A percentile compares a stretch with the other conserved stretches of the same genome.
Conservation (phyloP, 2,113 vertebrate species). For the Hippocampus abdominalis region DNA sequence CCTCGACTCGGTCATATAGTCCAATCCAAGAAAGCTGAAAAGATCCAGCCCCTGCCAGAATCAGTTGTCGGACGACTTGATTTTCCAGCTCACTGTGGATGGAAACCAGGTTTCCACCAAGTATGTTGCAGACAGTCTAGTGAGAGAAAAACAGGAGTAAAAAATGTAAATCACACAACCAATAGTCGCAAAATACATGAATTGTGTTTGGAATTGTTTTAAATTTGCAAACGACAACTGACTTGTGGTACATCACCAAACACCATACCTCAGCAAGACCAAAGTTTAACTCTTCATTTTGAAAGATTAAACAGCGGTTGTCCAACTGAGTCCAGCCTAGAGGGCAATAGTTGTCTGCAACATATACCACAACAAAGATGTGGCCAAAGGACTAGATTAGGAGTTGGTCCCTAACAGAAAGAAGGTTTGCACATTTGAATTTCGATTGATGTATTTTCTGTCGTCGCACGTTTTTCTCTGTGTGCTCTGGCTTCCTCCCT, state of each 20-base stretch:
- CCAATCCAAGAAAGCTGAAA: not conserved
- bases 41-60: not conserved
- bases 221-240: not conserved
- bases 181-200: too few species aligned
- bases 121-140: not conserved
- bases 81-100: not conserved
- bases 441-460: not conserved
- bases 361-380: not conserved
- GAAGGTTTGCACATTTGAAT: not conserved
- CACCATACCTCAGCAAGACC: not conserved
- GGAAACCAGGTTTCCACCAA: slow-evolving; percentile 3
- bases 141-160: not conserved
- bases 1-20: not conserved
- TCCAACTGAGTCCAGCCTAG: not conserved
- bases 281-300: not conserved
- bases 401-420: not conserved
- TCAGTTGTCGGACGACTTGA: not conserved
- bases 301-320: not conserved
- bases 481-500: not conserved
- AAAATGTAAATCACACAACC: too few species aligned
- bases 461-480: not conserved
- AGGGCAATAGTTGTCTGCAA: not conserved
- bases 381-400: not conserved
- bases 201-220: not conserved
- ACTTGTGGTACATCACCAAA: not conserved